Evolutionary conservation across 2,797 vertebrate species (phyloP).

Genomic region (Pelodytes ibericus): DNA sequence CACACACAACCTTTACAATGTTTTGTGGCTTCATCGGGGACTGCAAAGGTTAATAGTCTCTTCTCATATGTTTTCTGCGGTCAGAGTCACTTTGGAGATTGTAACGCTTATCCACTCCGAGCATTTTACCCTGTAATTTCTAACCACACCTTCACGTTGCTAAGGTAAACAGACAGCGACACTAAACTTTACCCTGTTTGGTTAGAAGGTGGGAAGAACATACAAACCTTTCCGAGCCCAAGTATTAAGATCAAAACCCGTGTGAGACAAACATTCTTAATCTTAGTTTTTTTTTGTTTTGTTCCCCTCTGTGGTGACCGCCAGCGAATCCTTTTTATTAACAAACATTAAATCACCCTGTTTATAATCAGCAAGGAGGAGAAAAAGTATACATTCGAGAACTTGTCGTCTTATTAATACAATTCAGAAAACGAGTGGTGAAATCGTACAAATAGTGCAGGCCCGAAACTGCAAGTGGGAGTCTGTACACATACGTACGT

Average conservation of each 20-base stretch:
- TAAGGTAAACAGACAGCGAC: conserved; percentile 63
- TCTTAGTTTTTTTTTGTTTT: neutral
- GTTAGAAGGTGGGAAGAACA: conserved; percentile 36
- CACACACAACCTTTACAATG: too few relatives aligned
- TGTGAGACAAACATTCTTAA: neutral
- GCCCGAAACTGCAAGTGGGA: neutral
- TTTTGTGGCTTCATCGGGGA: neutral
- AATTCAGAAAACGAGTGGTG: too few relatives aligned
- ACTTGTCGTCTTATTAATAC: too few relatives aligned
- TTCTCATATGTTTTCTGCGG: neutral
- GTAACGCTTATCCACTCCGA: conserved; percentile 23
- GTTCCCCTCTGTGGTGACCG: neutral
- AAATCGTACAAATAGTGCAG: neutral
- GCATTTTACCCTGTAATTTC: conserved; percentile 29
- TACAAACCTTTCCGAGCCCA: conserved; percentile 1
- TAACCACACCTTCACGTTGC: conserved; percentile 53
- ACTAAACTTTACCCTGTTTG: conserved; percentile 62
- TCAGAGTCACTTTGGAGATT: conserved; percentile 43
- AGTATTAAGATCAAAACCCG: neutral
- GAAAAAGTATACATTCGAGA: too few relatives aligned
- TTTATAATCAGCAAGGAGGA: too few relatives aligned
- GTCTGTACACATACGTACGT: too few relatives aligned
- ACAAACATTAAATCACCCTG: too few relatives aligned
- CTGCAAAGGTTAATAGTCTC: conserved; percentile 5
- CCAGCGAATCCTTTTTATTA: neutral